Conservation (phyloP, 2,113 vertebrate genomes). For the Phodopus roborovskii region DNA sequence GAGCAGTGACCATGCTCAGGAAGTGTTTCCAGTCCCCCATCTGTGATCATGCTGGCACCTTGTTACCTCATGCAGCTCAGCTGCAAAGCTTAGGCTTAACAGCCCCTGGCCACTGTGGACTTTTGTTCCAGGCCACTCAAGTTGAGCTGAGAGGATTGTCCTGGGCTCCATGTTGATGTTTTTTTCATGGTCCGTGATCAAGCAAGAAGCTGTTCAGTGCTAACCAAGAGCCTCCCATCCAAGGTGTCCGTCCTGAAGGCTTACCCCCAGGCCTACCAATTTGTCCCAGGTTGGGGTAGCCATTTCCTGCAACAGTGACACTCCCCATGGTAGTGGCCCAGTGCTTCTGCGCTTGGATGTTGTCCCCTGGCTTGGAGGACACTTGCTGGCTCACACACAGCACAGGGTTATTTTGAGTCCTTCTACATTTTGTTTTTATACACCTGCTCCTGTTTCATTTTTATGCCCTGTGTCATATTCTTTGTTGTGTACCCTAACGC, state of each 20-base stretch:
- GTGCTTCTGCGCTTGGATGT: rapidly evolving
- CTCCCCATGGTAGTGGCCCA: too few species aligned
- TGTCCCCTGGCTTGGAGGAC: background rate
- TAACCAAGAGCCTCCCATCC: background rate
- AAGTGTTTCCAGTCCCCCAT: background rate
- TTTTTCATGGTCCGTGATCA: background rate
- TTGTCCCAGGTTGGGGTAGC: background rate
- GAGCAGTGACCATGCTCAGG: background rate
- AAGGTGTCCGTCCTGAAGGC: background rate
- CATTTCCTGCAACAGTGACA: background rate
- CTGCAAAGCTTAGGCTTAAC: background rate
- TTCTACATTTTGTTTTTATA: background rate
- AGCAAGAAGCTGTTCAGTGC: background rate
- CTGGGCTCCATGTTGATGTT: background rate
- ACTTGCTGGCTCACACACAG: background rate
- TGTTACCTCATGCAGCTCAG: too few species aligned
- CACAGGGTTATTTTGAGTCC: background rate
- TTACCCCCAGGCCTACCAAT: background rate
- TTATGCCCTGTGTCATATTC: background rate
- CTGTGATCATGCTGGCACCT: background rate
- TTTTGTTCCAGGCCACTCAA: background rate
- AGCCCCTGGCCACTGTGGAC: background rate
- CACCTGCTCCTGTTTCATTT: background rate
- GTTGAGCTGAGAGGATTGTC: background rate
- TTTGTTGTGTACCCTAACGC: background rate